Base-by-base conservation (phyloP, 2,888 invertebrate species). In the Villa cingulata region DNA sequence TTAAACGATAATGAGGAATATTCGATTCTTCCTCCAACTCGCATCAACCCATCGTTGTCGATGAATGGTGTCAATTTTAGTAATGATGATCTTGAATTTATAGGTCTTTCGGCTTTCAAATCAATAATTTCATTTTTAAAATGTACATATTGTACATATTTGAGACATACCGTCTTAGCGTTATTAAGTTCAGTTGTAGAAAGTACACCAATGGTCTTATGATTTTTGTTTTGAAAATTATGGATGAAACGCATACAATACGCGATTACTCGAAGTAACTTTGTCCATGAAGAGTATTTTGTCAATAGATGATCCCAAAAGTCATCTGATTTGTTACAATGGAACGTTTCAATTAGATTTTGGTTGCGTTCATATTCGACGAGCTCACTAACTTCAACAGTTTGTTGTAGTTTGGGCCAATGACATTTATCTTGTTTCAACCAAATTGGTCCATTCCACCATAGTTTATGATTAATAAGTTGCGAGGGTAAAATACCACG, bases 11-110 rank as follows among this genome's bases (percentile, higher is more conserved):
- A 43, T 2, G 36, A 37, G 10, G 41, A 16, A 14, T 17, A n/a
- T 19, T 48, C 44, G 14, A 50, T 32, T 20, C 45, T 34, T 2
- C 45, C 45, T 15, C 48, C 42, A 12, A 49, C 14, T 20, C 49
- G 19, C 1, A 49, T 2, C 1, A 49, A 32, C 4, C 46, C 43
- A 2, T 43, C 3, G 23, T 46, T 40, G 14, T 45, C 46, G 2
- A 45, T 14, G 15, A 49, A 49, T 9, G 46, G 45, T 3, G 18
- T 23, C 10, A 49, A 15, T n/a, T 48, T 6, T 6, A 15, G 12
- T 19, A 46, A 18, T 20, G 38, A 37, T 2, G 41, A 32, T 5
- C 29, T 38, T 3, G 7, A 27, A 6, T 3, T 17, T n/a, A 45
- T 15, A 12, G 32, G 10, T 14, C 4, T 27, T 3, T 32, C 14